Percentiles rank a stretch among this genome's conserved stretches.
phyloP scores from a whole-genome alignment of 1,140 invertebrate species.

The Trachelipus rathkii region DNA sequence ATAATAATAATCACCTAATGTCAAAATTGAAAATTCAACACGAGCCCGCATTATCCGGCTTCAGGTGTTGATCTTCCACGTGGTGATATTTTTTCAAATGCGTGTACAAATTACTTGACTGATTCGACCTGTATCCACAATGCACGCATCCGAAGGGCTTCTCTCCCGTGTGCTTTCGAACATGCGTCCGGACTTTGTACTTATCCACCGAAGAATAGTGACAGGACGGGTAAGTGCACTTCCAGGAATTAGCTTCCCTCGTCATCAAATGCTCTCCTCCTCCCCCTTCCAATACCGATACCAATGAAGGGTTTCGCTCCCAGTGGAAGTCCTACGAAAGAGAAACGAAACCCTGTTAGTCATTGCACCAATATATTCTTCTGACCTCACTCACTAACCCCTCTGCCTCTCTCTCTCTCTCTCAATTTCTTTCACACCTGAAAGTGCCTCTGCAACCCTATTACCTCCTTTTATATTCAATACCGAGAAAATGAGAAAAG shows the following conservation, averaged over 20 bases:
- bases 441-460: too few relatives aligned
- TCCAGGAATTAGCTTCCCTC: neutral
- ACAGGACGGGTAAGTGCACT: neutral
- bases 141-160: slow-evolving; percentile 51
- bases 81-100: slow-evolving; percentile 2
- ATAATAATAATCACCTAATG: too few relatives aligned
- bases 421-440: too few relatives aligned
- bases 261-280: neutral
- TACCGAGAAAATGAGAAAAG: too few relatives aligned
- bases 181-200: slow-evolving; percentile 41
- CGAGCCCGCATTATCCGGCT: neutral
- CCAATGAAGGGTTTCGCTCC: neutral
- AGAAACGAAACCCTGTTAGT: neutral
- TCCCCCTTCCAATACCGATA: neutral
- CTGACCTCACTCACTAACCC: too few relatives aligned
- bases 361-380: too few relatives aligned
- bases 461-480: too few relatives aligned
- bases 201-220: neutral
- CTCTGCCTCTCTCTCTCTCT: too few relatives aligned
- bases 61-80: too few relatives aligned
- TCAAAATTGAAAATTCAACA: neutral
- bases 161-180: slow-evolving; percentile 43
- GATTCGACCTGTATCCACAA: slow-evolving; percentile 47
- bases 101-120: slow-evolving; percentile 23
- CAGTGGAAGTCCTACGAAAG: neutral